phyloP scores from a whole-genome alignment of 2,113 vertebrate species.

The Picathartes gymnocephalus region DNA sequence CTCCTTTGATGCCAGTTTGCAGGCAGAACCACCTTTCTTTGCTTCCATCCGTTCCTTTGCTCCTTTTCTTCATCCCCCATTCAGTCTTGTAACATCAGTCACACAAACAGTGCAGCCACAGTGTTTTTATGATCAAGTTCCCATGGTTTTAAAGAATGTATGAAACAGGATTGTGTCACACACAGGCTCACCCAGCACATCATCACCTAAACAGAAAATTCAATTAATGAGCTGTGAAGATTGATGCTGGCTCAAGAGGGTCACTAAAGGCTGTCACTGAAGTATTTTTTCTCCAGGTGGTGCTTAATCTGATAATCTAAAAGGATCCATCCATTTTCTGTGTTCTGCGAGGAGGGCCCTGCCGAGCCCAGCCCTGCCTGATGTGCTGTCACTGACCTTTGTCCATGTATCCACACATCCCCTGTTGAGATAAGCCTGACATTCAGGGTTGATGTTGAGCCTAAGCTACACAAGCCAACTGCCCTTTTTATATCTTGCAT shows the following conservation, averaged over 20 bases:
- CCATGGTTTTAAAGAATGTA: not conserved
- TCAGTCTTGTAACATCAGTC: not conserved
- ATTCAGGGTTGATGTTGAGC: not conserved
- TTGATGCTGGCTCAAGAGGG: not conserved
- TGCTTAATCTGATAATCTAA: not conserved
- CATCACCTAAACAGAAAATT: not conserved
- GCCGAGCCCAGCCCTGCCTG: not conserved
- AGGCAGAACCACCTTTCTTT: not conserved
- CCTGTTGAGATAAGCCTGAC: not conserved
- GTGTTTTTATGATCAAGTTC: not conserved
- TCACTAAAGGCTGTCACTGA: not conserved
- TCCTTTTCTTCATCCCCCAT: not conserved
- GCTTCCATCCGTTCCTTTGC: not conserved
- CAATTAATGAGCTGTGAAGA: not conserved
- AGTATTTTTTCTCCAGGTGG: not conserved
- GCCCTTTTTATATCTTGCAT: not conserved
- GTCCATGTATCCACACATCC: not conserved
- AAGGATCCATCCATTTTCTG: not conserved
- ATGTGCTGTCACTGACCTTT: not conserved
- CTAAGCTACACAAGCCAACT: not conserved
- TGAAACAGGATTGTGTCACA: not conserved
- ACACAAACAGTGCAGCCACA: not conserved
- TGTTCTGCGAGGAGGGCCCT: rapidly evolving
- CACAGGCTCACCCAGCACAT: not conserved
- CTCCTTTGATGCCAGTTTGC: not conserved